Base-by-base conservation (phyloP, 2,888 invertebrate species). In the Ecliptopera silaceata region DNA sequence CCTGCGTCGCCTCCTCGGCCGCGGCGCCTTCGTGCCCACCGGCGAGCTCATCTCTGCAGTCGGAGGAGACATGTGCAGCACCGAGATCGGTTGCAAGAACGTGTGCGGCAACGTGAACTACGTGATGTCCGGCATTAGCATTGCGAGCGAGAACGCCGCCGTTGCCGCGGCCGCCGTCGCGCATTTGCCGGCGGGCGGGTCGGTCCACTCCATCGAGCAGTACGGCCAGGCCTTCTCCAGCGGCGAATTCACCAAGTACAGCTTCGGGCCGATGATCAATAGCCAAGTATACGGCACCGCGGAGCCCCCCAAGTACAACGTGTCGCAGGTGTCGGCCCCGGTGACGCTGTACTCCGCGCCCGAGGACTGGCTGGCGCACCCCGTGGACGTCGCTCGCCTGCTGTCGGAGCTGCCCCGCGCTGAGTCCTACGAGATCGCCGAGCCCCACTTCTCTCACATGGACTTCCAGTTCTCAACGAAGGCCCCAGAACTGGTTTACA, bases 301-400 rank as follows among this genome's bases (percentile, higher is more conserved):
- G 8, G 64, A 72, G 63, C 83, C 92, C 1, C 87, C 89, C 0
- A 79, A 75, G 36, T 92, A 87, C 75, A 74, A 88, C 51, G 68
- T 92, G 70, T 66, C 75, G 10, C 74, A 80, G 34, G 89, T 92
- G n/a, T 70, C 68, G 18, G 80, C 76, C 0, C 92, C 92, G 1
- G 87, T 91, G 15, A 75, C 74, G 1, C 66, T 92, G 45, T 88
- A 84, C 78, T 83, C 81, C 75, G 83, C 86, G 55, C 80, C 82
- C 12, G 93, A 94, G 43, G 96, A 96, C 80, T 94, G 94, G 93
- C 80, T 96, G 46, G 92, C 95, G 13, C 86, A 92, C 56, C 91
- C 92, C 41, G 79, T 81, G 68, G 94, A 95, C 63, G 94, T 95
- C 0, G 77, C 90, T 34, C 86, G 87, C 41, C 77, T 95, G 60